phyloP scores from a whole-genome alignment of 1,140 invertebrate species.

The Drosophila yakuba region DNA sequence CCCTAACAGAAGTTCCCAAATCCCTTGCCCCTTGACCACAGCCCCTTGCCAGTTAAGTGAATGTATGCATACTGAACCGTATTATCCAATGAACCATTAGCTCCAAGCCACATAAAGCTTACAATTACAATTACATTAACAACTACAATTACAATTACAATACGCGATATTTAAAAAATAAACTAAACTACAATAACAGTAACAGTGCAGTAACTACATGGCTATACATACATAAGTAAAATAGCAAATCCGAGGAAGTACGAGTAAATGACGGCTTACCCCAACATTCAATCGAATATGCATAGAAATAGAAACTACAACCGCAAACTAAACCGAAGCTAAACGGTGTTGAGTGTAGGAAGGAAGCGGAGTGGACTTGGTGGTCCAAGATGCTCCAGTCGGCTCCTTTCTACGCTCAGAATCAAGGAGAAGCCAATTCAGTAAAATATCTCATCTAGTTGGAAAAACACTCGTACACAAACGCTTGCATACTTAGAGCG shows the following conservation, averaged over 20 bases:
- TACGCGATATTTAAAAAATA: constrained; percentile 52
- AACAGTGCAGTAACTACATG: constrained; percentile 28
- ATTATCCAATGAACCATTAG: constrained; percentile 78
- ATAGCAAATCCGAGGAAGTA: constrained; percentile 38
- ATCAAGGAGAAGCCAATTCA: constrained; percentile 26
- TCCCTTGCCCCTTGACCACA: constrained; percentile 1
- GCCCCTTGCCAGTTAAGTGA: constrained; percentile 42
- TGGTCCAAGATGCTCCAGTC: not conserved
- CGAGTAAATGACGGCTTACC: not conserved
- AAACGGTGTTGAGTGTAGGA: constrained; percentile 1
- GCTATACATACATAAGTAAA: constrained; percentile 54
- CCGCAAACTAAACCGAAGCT: not conserved
- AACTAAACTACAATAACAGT: constrained; percentile 39
- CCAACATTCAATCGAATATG: constrained; percentile 26
- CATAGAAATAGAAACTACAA: constrained; percentile 22
- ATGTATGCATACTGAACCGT: constrained; percentile 52
- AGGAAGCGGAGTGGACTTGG: not conserved
- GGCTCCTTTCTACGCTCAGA: constrained; percentile 10
- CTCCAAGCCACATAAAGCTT: constrained; percentile 78
- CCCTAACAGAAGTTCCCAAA: constrained; percentile 10
- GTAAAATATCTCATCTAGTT: constrained; percentile 52
- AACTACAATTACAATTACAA: constrained; percentile 50
- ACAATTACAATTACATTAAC: constrained; percentile 59
- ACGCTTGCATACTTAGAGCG: constrained; percentile 36
- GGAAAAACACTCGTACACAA: constrained; percentile 32